Conservation (phyloP, 2,797 vertebrate species). For the Myoxocephalus aenaeus region DNA sequence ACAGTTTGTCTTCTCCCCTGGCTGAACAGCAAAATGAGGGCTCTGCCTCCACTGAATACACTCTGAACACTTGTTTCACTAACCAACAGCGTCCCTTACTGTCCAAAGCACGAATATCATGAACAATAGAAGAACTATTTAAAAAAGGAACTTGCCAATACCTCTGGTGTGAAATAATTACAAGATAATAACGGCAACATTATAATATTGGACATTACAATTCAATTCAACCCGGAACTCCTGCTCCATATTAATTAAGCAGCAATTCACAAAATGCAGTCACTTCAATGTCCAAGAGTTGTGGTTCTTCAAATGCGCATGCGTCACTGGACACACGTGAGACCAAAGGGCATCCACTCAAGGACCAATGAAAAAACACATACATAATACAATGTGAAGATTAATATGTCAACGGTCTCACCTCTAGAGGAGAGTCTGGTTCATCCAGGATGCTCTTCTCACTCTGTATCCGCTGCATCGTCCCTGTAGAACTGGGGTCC, state of each 20-base stretch:
- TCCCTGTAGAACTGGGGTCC: slow-evolving; percentile 18
- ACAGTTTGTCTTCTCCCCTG: neutral
- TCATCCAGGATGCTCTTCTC: neutral
- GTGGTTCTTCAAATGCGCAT: neutral
- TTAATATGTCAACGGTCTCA: neutral
- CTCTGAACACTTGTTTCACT: slow-evolving; percentile 23
- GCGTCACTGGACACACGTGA: accelerated
- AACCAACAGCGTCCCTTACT: slow-evolving; percentile 66
- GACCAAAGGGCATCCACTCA: accelerated
- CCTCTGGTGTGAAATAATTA: accelerated
- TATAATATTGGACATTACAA: neutral
- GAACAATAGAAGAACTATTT: neutral
- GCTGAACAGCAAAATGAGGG: neutral
- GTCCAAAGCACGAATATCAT: slow-evolving; percentile 44
- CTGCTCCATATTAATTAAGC: neutral
- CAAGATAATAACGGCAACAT: neutral
- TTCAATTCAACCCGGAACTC: neutral
- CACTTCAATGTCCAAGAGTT: neutral
- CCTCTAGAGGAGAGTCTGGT: neutral
- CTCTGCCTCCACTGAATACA: slow-evolving; percentile 15
- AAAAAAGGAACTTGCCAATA: neutral
- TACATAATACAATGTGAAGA: neutral
- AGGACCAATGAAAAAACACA: neutral
- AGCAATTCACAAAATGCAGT: neutral
- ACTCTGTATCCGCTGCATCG: slow-evolving; percentile 12